phyloP scores from a whole-genome alignment of 2,797 vertebrate species.

The Centroberyx gerrardi region DNA sequence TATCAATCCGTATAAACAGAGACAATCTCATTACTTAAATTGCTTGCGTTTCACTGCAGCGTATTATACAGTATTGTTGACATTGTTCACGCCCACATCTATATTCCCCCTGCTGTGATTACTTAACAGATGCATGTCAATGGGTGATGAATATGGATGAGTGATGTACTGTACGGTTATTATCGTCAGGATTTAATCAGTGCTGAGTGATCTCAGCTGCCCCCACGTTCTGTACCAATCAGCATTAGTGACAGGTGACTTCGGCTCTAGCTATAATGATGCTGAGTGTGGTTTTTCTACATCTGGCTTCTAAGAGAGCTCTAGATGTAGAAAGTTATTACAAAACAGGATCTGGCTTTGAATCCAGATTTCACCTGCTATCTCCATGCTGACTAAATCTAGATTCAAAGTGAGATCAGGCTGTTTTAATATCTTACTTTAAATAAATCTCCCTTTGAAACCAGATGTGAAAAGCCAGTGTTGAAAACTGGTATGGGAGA shows the following conservation, averaged over 20 bases:
- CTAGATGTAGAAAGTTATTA: conserved; percentile 16
- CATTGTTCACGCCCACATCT: conserved; percentile 55
- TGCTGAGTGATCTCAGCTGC: conserved; percentile 70
- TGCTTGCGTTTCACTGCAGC: conserved; percentile 46
- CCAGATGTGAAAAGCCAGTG: conserved; percentile 7
- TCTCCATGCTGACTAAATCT: neutral
- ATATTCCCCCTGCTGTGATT: conserved; percentile 58
- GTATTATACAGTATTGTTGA: conserved; percentile 56
- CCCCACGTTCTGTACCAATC: conserved; percentile 62
- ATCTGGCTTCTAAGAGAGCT: conserved; percentile 24
- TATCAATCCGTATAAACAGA: conserved; percentile 25
- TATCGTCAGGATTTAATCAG: conserved; percentile 78
- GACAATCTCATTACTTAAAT: conserved; percentile 61
- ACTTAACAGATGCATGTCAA: conserved; percentile 71
- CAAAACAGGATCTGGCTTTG: conserved; percentile 5
- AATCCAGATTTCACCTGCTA: neutral
- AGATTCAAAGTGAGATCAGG: conserved; percentile 7
- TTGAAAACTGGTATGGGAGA: neutral
- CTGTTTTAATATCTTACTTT: neutral
- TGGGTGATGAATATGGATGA: conserved; percentile 72
- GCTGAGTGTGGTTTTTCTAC: conserved; percentile 23
- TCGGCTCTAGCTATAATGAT: conserved; percentile 18
- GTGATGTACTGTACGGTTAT: conserved; percentile 65
- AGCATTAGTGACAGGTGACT: conserved; percentile 67
- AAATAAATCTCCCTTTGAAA: conserved; percentile 20